Base-by-base conservation (phyloP, 2,888 invertebrate genomes). In the Rhamphomyia laevipes region DNA sequence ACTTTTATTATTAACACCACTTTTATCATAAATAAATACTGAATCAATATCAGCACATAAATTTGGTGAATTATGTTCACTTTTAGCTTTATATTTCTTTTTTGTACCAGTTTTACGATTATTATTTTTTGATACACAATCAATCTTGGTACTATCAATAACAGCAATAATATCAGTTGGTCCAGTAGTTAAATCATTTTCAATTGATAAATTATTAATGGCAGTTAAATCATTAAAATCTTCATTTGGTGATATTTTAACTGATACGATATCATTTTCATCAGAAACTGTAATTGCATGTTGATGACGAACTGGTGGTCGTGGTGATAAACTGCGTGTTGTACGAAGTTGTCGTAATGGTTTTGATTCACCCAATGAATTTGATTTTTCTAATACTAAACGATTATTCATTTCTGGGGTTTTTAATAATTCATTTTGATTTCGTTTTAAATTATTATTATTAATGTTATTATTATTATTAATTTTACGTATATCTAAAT, bases 391-490 rank as follows among this genome's bases (percentile, higher is more conserved):
- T 11, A 64, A 53, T 4, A 55, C 42, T 2, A 44, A 45, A 43
- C 57, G 52, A 27, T 38, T 33, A 23, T 15, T 5, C 17, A 15
- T 72, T 33, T 50, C 66, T 45, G 72, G 71, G 54, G 73, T 37
- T 45, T 48, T 35, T 13, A 33, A 18, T 40, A 37, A 16, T 48
- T 30, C 42, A 7, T 52, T 49, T 57, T 81, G 57, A 78, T 79
- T 62, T 82, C 80, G 72, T 79, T 82, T 56, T 81, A 47, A 49
- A 43, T 47, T 48, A 9, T 53, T 58, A 80, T 55, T 83, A 30
- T 53, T 55, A 11, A 49, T 50, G n/a, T n/a, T n/a, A 48, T 55
- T 49, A 6, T 50, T 49, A 1, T 50, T 31, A 12, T 52, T 53
- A 66, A 57, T 72, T 71, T 59, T 76, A 66, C 65, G 73, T 61